Conservation (phyloP, 2,888 invertebrate species). For the Pyrrhia umbra region DNA sequence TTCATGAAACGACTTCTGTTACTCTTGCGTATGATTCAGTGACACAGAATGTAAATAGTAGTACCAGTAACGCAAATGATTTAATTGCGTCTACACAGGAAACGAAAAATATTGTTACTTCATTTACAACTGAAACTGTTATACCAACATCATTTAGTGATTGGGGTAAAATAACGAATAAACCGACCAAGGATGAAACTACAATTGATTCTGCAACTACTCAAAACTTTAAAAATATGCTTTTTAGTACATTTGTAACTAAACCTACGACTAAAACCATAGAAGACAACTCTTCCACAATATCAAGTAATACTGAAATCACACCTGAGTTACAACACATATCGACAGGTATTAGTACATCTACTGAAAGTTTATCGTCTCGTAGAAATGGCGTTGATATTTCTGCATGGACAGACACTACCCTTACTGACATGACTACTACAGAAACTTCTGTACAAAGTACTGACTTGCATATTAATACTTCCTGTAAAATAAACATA, state of each 20-base stretch:
- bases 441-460: constrained; percentile 75
- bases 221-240: constrained; percentile 8
- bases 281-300: constrained; percentile 24
- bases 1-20: background rate
- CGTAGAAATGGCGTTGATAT: constrained; percentile 85
- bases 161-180: constrained; percentile 17
- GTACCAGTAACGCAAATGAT: constrained; percentile 1
- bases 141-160: constrained; percentile 3
- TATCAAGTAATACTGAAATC: constrained; percentile 9
- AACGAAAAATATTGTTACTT: constrained; percentile 6
- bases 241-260: constrained; percentile 3
- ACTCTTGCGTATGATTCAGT: constrained; percentile 1
- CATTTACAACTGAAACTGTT: constrained; percentile 3
- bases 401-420: constrained; percentile 84
- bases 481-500: constrained; percentile 90
- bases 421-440: constrained; percentile 80
- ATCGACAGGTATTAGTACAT: constrained; percentile 74
- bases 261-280: background rate
- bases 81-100: background rate
- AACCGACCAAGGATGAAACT: constrained; percentile 12
- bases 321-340: constrained; percentile 56
- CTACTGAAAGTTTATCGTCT: constrained; percentile 83
- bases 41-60: constrained; percentile 5
- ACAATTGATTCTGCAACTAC: constrained; percentile 3
- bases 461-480: constrained; percentile 73